Conservation (phyloP, 2,888 invertebrate genomes). For the Melanostoma scalare region DNA sequence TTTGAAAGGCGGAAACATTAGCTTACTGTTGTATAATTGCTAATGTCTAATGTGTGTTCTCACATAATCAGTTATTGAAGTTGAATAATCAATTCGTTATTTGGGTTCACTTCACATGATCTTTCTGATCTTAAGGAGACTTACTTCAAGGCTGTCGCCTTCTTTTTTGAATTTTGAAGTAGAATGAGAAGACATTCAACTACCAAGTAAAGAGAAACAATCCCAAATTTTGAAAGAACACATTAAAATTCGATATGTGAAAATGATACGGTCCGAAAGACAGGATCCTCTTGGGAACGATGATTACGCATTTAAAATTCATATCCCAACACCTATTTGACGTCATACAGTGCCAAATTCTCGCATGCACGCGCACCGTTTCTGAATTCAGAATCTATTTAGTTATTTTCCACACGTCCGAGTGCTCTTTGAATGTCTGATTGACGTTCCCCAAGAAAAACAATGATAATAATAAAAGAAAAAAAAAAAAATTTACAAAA, state of each 20-base stretch:
- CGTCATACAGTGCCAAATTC: constrained; percentile 60
- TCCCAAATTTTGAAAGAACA: neutral
- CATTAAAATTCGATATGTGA: constrained; percentile 30
- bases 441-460: constrained; percentile 4
- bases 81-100: neutral
- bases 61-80: neutral
- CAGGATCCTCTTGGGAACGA: constrained; percentile 31
- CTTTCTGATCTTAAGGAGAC: no score
- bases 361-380: constrained; percentile 41
- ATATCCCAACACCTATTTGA: constrained; percentile 35
- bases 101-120: no score
- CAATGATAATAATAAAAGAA: neutral
- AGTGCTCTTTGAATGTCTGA: constrained; percentile 48
- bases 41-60: neutral
- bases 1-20: constrained; percentile 46
- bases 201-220: neutral
- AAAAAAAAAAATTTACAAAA: neutral
- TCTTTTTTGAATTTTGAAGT: no score
- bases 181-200: no score
- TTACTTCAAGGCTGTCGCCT: no score
- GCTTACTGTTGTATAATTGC: neutral
- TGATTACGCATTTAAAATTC: constrained; percentile 49
- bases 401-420: constrained; percentile 59
- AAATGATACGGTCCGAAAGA: constrained; percentile 6
- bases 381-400: constrained; percentile 23